Evolutionary conservation across 2,113 vertebrate species (phyloP).

Genomic region (Myotis davidii): DNA sequence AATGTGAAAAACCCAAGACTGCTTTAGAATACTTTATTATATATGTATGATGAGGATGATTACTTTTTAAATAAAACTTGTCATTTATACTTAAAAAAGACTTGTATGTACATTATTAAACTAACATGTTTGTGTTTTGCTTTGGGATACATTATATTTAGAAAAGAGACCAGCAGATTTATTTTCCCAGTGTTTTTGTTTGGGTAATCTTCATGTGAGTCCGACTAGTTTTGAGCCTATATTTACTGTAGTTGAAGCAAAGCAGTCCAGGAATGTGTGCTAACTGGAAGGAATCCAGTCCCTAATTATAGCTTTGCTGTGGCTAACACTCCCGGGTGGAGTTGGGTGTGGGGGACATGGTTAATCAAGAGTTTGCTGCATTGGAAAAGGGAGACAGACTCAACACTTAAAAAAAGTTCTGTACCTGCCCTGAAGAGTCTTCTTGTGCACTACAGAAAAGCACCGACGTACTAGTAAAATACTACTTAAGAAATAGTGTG

Average conservation of each 20-base stretch:
- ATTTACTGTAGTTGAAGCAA: neutral
- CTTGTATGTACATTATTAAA: constrained; percentile 1
- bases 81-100: neutral
- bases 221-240: neutral
- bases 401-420: neutral
- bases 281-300: neutral
- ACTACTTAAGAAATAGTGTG: neutral
- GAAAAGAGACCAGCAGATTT: neutral
- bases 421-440: neutral
- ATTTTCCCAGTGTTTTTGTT: neutral
- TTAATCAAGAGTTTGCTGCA: neutral
- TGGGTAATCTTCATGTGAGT: neutral
- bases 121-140: neutral
- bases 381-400: neutral
- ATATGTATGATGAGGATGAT: neutral
- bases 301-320: neutral
- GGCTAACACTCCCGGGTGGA: too few relatives aligned
- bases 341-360: neutral
- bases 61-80: neutral
- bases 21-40: neutral
- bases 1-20: neutral
- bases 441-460: neutral
- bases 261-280: neutral
- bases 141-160: neutral
- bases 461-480: neutral